phyloP scores from a whole-genome alignment of 2,888 invertebrate species.

The Cosmia trapezina region DNA sequence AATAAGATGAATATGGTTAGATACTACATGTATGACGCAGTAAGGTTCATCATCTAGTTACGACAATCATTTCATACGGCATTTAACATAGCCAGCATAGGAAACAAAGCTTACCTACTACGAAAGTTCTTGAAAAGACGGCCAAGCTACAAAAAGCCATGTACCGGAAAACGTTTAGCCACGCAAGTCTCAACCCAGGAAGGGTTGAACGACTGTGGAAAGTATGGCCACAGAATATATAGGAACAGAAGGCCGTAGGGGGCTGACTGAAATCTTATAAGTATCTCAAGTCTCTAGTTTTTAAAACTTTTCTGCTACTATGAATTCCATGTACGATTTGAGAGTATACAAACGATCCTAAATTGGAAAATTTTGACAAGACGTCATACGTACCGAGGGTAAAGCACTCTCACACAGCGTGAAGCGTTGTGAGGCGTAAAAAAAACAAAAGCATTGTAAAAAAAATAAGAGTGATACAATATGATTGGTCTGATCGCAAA shows the following conservation, averaged over 20 bases:
- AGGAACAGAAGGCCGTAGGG: background rate
- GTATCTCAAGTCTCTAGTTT: too few species aligned
- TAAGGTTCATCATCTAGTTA: background rate
- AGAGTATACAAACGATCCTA: too few species aligned
- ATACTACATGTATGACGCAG: background rate
- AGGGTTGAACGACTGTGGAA: slow-evolving; percentile 54
- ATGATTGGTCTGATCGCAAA: too few species aligned
- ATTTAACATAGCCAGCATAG: slow-evolving; percentile 24
- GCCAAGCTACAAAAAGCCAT: slow-evolving; percentile 58
- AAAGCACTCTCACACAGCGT: too few species aligned
- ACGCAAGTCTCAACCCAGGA: slow-evolving; percentile 57
- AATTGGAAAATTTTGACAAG: too few species aligned
- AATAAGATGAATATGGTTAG: background rate
- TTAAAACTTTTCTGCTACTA: too few species aligned
- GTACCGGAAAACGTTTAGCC: slow-evolving; percentile 67
- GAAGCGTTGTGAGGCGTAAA: too few species aligned
- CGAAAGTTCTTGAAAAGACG: slow-evolving; percentile 62
- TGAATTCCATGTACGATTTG: too few species aligned
- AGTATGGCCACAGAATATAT: slow-evolving; percentile 8
- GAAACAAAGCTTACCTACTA: slow-evolving; percentile 62
- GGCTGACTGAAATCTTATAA: too few species aligned
- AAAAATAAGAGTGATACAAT: too few species aligned
- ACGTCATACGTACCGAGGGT: too few species aligned
- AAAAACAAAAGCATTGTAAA: too few species aligned
- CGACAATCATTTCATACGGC: slow-evolving; percentile 1